Evolutionary conservation across 2,888 invertebrate genomes (phyloP), one percentile per base, ranked within the genome.

Genomic region (Polymixis lichenea): DNA sequence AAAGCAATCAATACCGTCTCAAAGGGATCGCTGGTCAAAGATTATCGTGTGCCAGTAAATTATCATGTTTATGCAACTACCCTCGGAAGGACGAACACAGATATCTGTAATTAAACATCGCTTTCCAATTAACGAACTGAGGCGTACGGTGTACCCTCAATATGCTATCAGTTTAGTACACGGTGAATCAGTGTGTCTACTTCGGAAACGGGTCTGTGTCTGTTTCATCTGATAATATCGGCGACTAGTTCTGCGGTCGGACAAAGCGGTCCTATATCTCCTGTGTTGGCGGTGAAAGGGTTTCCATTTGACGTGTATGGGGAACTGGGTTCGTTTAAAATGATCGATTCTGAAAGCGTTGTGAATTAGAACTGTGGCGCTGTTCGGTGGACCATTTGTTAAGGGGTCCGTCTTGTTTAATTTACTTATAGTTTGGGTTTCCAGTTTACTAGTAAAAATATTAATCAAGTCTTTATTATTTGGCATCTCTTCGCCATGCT

Each of bases 1-100:
- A 85, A 87, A 83, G 89, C 92, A 90, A 92, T 93, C 92, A 89
- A 92, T 93, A 93, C 82, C 75, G 86, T 88, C 91, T 89, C 88
- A 85, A 87, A 90, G 90, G 90, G 91, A 90, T 90, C 86, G 89
- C 89, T 87, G 89, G 93, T 92, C 91, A 90, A 90, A 92, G 91
- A 91, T 93, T 92, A 93, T 90, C 90, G 84, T 88, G 86, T 82
- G 86, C 89, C 88, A 88, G 89, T 91, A 91, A 92, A 92, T 91
- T 91, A 90, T 89, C 90, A 87, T 89, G 90, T 90, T 90, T 91
- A 90, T 90, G 89, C 86, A 87, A 89, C 88, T 84, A 83, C 86
- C 82, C 86, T 82, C 76, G 67, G 73, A 80, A 82, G 79, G 79
- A 56, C 70, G 70, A 73, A 86, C 85, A 78, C 80, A 86, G 81